These are phyloP conservation scores for Syngnathus typhle DNA, from an alignment of 2,113 vertebrate genomes.

Conservation along the genomic window DNA sequence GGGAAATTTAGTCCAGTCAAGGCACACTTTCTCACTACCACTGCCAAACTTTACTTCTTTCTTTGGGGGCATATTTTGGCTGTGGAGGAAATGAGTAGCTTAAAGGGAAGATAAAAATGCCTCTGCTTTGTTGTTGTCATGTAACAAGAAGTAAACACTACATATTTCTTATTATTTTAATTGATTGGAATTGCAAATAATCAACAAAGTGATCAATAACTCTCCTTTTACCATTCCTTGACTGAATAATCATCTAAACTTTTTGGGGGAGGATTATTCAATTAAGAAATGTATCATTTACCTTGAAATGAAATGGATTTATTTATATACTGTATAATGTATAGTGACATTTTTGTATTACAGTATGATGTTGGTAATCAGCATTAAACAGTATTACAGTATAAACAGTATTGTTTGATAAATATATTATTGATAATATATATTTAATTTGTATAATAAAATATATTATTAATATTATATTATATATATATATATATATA, in stretches of 20 bases:
- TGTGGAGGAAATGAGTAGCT: slow-evolving; percentile 5
- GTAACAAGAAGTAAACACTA: slow-evolving; percentile 11
- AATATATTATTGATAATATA: background rate
- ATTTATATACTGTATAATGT: background rate
- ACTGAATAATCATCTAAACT: slow-evolving; percentile 2
- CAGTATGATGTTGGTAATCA: slow-evolving; percentile 23
- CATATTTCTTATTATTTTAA: slow-evolving; percentile 31
- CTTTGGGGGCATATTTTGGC: slow-evolving; percentile 14
- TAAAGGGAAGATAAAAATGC: slow-evolving; percentile 17
- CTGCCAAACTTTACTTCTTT: slow-evolving; percentile 28
- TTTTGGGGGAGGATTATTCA: background rate
- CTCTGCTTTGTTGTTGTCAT: slow-evolving; percentile 23
- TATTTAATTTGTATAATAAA: too few relatives aligned
- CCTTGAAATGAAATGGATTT: background rate
- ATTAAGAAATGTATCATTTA: background rate
- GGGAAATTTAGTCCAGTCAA: slow-evolving; percentile 32
- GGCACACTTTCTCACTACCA: slow-evolving; percentile 30
- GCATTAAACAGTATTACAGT: slow-evolving; percentile 3
- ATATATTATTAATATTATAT: too few relatives aligned
- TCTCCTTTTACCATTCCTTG: background rate
- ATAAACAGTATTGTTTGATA: slow-evolving; percentile 21
- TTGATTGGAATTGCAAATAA: background rate
- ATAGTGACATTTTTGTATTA: background rate
- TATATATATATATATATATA: slow-evolving; percentile 1
- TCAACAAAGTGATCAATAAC: background rate